Evolutionary conservation across 1,140 invertebrate genomes (phyloP).

Genomic region (Bursaphelenchus mucronatus): DNA sequence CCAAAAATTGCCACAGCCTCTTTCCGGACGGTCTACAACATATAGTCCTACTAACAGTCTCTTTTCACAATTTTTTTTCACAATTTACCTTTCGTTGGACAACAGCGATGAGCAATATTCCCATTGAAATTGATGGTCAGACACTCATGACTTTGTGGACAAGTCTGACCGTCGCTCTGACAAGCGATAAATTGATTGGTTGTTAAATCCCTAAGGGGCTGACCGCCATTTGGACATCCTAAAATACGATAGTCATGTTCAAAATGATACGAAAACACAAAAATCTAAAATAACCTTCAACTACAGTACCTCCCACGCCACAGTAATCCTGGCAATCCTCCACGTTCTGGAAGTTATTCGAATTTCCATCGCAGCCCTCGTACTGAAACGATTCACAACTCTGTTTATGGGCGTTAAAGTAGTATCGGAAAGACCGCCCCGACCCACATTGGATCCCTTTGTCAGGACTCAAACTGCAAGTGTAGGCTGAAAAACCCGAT

Average conservation of each 20-base stretch:
- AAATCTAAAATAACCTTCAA: too few relatives aligned
- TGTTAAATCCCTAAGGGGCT: slow-evolving; percentile 47
- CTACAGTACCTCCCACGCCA: slow-evolving; percentile 44
- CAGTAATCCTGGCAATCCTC: slow-evolving; percentile 48
- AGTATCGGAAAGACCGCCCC: slow-evolving; percentile 56
- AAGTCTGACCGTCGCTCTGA: slow-evolving; percentile 31
- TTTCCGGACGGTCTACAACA: too few relatives aligned
- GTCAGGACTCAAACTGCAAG: slow-evolving; percentile 53
- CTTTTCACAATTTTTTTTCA: too few relatives aligned
- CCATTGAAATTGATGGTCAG: slow-evolving; percentile 53
- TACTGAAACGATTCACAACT: slow-evolving; percentile 51
- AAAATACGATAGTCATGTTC: neutral
- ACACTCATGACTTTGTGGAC: slow-evolving; percentile 54
- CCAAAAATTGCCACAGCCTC: too few relatives aligned
- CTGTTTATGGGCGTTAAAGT: slow-evolving; percentile 57
- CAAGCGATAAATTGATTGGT: slow-evolving; percentile 53
- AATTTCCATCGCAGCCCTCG: slow-evolving; percentile 49
- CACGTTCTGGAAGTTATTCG: slow-evolving; percentile 46
- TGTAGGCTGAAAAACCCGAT: slow-evolving; percentile 39
- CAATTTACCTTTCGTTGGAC: slow-evolving; percentile 55
- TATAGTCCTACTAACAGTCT: too few relatives aligned
- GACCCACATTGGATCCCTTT: slow-evolving; percentile 57
- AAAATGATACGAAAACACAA: too few relatives aligned
- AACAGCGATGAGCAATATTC: slow-evolving; percentile 51
- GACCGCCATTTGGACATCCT: slow-evolving; percentile 58